Evolutionary conservation across 2,113 vertebrate genomes (phyloP).

Genomic region (Vombatus ursinus): DNA sequence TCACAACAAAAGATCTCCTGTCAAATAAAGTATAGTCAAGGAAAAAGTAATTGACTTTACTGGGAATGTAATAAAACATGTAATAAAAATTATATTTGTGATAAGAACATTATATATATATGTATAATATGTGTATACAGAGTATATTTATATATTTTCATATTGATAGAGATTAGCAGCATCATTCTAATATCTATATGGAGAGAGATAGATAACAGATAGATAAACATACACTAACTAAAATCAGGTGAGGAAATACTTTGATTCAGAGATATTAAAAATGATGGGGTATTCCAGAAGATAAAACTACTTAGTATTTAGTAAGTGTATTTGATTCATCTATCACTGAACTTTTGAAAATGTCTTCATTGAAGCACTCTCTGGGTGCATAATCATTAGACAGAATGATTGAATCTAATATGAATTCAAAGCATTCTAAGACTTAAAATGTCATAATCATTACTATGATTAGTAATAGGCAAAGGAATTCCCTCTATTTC

Average conservation of each 20-base stretch:
- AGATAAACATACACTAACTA: background rate
- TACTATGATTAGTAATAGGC: constrained; percentile 42
- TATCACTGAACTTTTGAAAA: background rate
- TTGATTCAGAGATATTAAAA: constrained; percentile 11
- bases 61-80: constrained; percentile 16
- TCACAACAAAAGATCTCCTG: constrained; percentile 48
- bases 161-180: background rate
- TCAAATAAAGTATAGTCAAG: constrained; percentile 30
- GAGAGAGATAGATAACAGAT: background rate
- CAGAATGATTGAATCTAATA: background rate
- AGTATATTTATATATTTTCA: background rate
- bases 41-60: constrained; percentile 60
- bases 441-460: constrained; percentile 32
- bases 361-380: background rate
- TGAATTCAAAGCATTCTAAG: background rate
- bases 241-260: constrained; percentile 18
- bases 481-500: background rate
- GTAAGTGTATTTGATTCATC: constrained; percentile 22
- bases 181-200: background rate
- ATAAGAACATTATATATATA: background rate
- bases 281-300: constrained; percentile 31
- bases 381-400: constrained; percentile 17
- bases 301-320: constrained; percentile 12
- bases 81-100: constrained; percentile 28
- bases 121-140: background rate